These are phyloP conservation scores for Nasua narica DNA, from an alignment of 2,797 vertebrate species.

Conservation along the genomic window DNA sequence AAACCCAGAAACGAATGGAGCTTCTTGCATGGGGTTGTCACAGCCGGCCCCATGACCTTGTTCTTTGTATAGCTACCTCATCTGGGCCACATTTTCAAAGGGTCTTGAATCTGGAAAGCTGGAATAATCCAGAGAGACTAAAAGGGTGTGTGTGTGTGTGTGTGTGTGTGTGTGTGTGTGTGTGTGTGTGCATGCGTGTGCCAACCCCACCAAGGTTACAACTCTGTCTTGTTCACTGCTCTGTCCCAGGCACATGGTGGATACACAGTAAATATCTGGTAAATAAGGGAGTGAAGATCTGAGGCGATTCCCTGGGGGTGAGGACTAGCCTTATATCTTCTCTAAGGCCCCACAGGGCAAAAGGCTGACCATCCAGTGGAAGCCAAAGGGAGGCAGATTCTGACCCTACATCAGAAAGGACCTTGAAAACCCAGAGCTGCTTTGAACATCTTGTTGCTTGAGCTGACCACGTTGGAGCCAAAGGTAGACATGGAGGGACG, in stretches of 20 bases:
- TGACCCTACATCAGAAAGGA: neutral
- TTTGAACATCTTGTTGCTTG: neutral
- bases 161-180: too few species aligned
- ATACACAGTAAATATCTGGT: neutral
- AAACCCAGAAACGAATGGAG: neutral
- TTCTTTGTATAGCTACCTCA: neutral
- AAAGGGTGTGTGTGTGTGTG: neutral
- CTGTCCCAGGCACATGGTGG: neutral
- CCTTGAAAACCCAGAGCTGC: neutral
- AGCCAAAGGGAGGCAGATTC: neutral
- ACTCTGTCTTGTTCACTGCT: neutral
- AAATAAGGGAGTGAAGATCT: neutral
- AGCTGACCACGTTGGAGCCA: neutral
- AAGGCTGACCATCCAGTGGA: neutral
- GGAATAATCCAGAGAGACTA: neutral
- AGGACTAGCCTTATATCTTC: neutral
- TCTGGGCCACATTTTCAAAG: neutral
- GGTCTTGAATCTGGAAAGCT: neutral
- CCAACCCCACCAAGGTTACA: neutral
- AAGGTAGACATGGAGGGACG: neutral
- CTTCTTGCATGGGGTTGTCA: accelerated
- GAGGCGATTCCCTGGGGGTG: neutral
- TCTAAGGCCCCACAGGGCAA: neutral
- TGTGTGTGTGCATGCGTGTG: neutral
- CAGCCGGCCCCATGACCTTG: neutral